These are phyloP conservation scores for Halictus quadricinctus DNA, from an alignment of 2,888 invertebrate species.

Conservation along the genomic window DNA sequence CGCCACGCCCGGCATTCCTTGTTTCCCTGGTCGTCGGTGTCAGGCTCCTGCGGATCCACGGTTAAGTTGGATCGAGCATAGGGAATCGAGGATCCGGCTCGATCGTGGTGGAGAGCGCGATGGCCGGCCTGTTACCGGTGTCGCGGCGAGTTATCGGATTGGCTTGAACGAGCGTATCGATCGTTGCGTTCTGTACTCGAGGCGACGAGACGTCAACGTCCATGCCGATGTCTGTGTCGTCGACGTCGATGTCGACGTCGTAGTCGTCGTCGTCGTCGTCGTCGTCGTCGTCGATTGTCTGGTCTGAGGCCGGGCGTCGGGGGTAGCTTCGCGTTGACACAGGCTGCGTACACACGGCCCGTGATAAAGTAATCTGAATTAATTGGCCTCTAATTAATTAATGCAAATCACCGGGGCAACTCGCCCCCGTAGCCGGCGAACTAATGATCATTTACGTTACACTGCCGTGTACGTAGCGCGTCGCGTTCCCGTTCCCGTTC, in stretches of 20 bases:
- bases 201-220: conserved; percentile 64
- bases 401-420: conserved; percentile 65
- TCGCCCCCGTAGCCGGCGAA: conserved; percentile 51
- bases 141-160: conserved; percentile 63
- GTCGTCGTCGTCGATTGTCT: conserved; percentile 34
- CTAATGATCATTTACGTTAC: conserved; percentile 66
- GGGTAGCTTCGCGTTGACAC: conserved; percentile 43
- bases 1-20: neutral
- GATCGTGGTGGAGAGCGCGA: conserved; percentile 43
- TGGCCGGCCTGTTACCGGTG: conserved; percentile 43
- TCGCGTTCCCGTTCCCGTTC: conserved; percentile 33
- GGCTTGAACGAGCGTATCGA: conserved; percentile 67
- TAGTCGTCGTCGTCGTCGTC: conserved; percentile 26
- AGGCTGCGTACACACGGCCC: conserved; percentile 49
- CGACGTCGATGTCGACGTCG: conserved; percentile 28
- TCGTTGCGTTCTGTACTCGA: conserved; percentile 46
- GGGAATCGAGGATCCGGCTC: neutral
- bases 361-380: conserved; percentile 72
- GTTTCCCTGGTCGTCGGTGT: neutral
- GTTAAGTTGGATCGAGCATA: neutral
- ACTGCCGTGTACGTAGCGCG: conserved; percentile 44
- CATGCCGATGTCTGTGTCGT: conserved; percentile 58
- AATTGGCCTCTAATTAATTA: conserved; percentile 72
- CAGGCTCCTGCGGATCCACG: neutral
- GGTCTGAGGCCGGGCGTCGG: conserved; percentile 32